Evolutionary conservation across 2,888 invertebrate genomes (phyloP).

Genomic region (Sminthurinus aureus): DNA sequence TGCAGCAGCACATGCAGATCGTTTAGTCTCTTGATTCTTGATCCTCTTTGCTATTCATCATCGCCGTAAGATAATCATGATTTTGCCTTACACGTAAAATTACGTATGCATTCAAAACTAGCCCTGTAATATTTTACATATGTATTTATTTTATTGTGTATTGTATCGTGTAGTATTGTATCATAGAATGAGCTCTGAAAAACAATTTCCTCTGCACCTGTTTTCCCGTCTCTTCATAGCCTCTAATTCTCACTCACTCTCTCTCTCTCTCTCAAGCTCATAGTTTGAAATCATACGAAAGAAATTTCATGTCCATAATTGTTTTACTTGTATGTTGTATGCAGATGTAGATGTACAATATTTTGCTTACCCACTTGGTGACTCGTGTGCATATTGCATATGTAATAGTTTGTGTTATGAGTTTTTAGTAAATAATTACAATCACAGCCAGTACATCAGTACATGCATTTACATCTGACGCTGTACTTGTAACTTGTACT

Average conservation of each 20-base stretch:
- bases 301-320: background rate
- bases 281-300: background rate
- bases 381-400: background rate
- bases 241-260: background rate
- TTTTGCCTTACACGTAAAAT: background rate
- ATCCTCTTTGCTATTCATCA: background rate
- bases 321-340: background rate
- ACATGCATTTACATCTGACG: no score
- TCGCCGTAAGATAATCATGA: background rate
- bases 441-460: no score
- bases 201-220: background rate
- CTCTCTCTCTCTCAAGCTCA: background rate
- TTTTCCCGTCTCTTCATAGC: no score
- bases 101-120: no score
- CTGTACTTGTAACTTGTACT: no score
- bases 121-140: no score
- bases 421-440: no score
- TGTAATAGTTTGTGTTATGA: background rate
- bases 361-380: no score
- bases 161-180: background rate
- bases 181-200: background rate
- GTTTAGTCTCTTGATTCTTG: background rate
- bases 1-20: background rate
- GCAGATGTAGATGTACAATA: background rate
- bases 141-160: background rate